Evolutionary conservation across 1,140 invertebrate genomes (phyloP), one percentile per base, ranked within the genome.

Genomic region (Zaprionus ghesquierei): DNA sequence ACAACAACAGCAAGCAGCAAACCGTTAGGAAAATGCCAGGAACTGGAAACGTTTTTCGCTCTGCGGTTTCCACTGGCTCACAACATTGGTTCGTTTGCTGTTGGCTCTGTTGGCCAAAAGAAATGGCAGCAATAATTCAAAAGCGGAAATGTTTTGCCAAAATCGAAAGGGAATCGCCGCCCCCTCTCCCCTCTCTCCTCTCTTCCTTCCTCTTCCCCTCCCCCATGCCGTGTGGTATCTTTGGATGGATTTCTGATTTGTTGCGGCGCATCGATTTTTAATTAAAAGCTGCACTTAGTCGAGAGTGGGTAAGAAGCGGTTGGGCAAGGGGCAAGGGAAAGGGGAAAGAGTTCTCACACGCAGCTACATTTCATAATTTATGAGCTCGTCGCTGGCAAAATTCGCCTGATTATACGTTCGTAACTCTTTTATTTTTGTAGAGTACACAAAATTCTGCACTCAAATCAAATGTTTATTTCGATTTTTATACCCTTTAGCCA

Each of bases 71-170:
- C 54, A 72, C 31, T 62, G 71, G 62, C 38, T 72, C 76, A 66
- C 44, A 22, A 29, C 27, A 50, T 20, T 20, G n/a, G 46, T 27
- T n/a, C n/a, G n/a, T n/a, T n/a, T 38, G 64, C 72, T 41, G 35
- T 46, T 70, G 54, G 51, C 46, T 49, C 12, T 20, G 56, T 5
- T 63, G 62, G 56, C 33, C 49, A 60, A 60, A 55, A 69, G 65
- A 81, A 77, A 79, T 77, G 66, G 66, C 38, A 85, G 70, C 82
- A 85, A 85, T 85, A 87, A 81, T 87, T 87, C 82, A 87, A 71
- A 86, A 78, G 63, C 82, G 81, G 82, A 85, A 87, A 81, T 85
- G 82, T 69, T 87, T 87, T 76, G 65, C 65, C 74, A 63, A 63
- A 75, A 77, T 64, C 69, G 65, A 80, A 75, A 58, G 75, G 74